Evolutionary conservation across 2,888 invertebrate genomes (phyloP).

Genomic region (Acanthosoma haemorrhoidale): DNA sequence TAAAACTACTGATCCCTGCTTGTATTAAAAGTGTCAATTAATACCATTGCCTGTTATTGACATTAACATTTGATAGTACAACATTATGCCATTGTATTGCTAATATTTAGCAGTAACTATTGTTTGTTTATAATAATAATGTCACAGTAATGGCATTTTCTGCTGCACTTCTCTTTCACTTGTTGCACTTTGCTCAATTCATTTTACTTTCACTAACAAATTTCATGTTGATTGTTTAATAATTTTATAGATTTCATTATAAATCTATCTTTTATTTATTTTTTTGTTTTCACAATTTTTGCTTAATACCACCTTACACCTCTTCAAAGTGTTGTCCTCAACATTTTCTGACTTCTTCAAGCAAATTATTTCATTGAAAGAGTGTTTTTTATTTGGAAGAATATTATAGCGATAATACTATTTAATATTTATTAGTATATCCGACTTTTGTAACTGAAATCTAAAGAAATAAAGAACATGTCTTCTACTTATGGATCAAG

Average conservation of each 20-base stretch:
- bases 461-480: no score
- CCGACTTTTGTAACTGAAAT: neutral
- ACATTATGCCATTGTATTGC: constrained; percentile 20
- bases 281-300: constrained; percentile 17
- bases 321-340: constrained; percentile 17
- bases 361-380: constrained; percentile 2
- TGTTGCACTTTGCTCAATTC: constrained; percentile 16
- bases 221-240: constrained; percentile 9
- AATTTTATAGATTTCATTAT: constrained; percentile 12
- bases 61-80: constrained; percentile 1
- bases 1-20: neutral
- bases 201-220: constrained; percentile 22
- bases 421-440: neutral
- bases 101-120: constrained; percentile 18
- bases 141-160: constrained; percentile 22
- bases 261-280: neutral
- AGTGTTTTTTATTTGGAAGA: neutral
- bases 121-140: neutral
- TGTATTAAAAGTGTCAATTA: neutral
- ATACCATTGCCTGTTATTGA: constrained; percentile 12
- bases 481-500: neutral
- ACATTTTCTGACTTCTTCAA: constrained; percentile 26
- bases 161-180: constrained; percentile 19
- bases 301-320: constrained; percentile 23
- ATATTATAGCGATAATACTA: neutral